Evolutionary conservation across 2,888 invertebrate species (phyloP), one percentile per base, ranked within the genome.

Genomic region (Temnothorax unifasciatus): DNA sequence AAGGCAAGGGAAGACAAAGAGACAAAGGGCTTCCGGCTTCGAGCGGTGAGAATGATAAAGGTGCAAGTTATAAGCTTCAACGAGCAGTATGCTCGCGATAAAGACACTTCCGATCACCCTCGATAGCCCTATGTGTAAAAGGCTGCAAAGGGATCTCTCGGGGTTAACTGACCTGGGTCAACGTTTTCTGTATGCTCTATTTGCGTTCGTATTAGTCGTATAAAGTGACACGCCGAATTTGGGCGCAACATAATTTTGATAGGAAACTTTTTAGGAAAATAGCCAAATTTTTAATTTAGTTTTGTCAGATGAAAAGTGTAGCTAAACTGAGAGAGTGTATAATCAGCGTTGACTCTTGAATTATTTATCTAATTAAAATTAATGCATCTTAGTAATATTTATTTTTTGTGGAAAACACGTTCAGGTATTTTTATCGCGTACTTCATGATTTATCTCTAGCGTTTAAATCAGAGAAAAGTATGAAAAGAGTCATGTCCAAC

Each of bases 91-190:
- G 47, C 52, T 71, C 52, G 74, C 52, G 59, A 61, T 69, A 82
- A 61, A 81, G 81, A 74, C 71, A 66, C 73, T 73, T 57, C 61
- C 69, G 69, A 82, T 82, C 64, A 73, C 47, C 47, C 71, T 84
- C 68, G 63, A 73, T 82, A 54, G 57, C 54, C 66, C 59, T 73
- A 69, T 21, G 57, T 38, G 66, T 50, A 9, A 64, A 83, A 83
- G 84, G 50, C 38, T 21, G 59, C 21, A 61, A 82, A 82, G 64
- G 64, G 71, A 54, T 68, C 59, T 52, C 63, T 21, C 75, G 74
- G 77, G 71, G 85, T 83, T 83, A 81, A 83, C 76, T 73, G 87
- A 87, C 79, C 79, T 59, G 81, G 25, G 71, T 79, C 68, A 88
- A 68, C 64, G 77, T 86, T 82, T 73, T 38, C n/a, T 25, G 57